phyloP scores from a whole-genome alignment of 2,113 vertebrate genomes.

The Triplophysa rosa region DNA sequence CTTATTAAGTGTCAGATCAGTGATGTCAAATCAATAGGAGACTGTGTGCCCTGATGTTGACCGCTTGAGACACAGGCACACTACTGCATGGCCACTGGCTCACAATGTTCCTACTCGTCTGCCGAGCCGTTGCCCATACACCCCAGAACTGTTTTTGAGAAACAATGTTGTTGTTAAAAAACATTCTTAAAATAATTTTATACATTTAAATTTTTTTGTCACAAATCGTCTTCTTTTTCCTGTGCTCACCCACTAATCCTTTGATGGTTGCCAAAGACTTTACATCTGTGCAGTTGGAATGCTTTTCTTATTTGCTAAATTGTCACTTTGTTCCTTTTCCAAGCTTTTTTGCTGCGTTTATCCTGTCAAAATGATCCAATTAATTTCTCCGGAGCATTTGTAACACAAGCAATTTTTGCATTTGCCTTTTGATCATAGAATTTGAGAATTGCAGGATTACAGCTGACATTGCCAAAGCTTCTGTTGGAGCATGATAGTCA shows the following conservation, averaged over 20 bases:
- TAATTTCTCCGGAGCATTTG: not conserved
- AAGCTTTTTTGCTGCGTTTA: not conserved
- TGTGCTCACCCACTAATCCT: not conserved
- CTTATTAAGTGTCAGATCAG: slow-evolving; percentile 18
- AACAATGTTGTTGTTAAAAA: not conserved
- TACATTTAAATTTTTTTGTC: not conserved
- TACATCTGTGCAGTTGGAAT: not conserved
- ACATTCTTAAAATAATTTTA: not conserved
- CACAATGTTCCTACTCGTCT: slow-evolving; percentile 11
- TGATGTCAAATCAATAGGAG: slow-evolving; percentile 31
- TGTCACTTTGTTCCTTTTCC: too few relatives aligned
- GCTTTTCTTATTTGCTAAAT: not conserved
- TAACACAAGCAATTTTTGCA: not conserved
- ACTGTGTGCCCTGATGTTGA: slow-evolving; percentile 7
- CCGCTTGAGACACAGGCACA: slow-evolving; percentile 20
- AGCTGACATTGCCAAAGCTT: not conserved
- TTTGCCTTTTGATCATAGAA: not conserved
- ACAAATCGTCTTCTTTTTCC: not conserved
- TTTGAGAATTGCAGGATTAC: not conserved
- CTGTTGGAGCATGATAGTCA: not conserved
- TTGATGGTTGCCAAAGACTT: not conserved
- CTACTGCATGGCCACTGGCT: slow-evolving; percentile 24
- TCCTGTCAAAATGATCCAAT: not conserved
- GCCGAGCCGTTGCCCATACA: not conserved
- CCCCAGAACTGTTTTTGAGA: not conserved